A percentile compares a stretch with the other conserved stretches of the same genome.
Evolutionary conservation across 1,140 invertebrate genomes (phyloP).

Genomic region (Drosophila grimshawi): DNA sequence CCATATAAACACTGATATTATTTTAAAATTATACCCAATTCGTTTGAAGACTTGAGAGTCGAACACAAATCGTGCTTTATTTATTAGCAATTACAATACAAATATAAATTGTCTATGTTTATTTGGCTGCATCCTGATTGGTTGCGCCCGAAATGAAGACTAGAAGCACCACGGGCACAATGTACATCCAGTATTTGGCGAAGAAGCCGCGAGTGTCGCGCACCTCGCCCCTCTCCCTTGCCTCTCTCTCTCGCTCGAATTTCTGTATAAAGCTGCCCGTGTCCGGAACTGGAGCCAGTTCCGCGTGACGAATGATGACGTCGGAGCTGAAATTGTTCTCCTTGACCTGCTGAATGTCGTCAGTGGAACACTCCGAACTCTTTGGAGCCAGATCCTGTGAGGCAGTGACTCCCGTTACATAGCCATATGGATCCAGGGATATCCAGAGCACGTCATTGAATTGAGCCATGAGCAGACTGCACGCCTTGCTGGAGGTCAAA

Average conservation of each 20-base stretch:
- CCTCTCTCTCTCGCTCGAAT: constrained; percentile 94
- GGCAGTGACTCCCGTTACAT: constrained; percentile 88
- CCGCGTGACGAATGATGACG: constrained; percentile 89
- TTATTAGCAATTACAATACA: constrained; percentile 15
- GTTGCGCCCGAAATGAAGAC: constrained; percentile 93
- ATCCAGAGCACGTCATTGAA: constrained; percentile 90
- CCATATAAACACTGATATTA: too few species aligned
- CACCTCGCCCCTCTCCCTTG: constrained; percentile 94
- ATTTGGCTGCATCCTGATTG: constrained; percentile 89
- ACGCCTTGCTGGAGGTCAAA: constrained; percentile 92
- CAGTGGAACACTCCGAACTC: constrained; percentile 84
- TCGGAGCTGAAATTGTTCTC: constrained; percentile 89
- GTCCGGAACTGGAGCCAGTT: constrained; percentile 93
- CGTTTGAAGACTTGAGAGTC: neutral
- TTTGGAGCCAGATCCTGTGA: constrained; percentile 85
- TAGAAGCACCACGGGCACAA: constrained; percentile 94
- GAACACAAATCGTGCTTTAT: neutral
- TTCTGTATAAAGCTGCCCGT: constrained; percentile 96
- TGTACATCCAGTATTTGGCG: constrained; percentile 99
- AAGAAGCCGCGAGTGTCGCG: constrained; percentile 97
- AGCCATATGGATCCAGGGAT: constrained; percentile 89
- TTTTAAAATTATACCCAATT: too few species aligned
- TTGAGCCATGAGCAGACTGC: constrained; percentile 87
- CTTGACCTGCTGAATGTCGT: constrained; percentile 80
- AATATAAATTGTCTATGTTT: constrained; percentile 19